phyloP scores from a whole-genome alignment of 2,113 vertebrate species.

The Manacus vitellinus region DNA sequence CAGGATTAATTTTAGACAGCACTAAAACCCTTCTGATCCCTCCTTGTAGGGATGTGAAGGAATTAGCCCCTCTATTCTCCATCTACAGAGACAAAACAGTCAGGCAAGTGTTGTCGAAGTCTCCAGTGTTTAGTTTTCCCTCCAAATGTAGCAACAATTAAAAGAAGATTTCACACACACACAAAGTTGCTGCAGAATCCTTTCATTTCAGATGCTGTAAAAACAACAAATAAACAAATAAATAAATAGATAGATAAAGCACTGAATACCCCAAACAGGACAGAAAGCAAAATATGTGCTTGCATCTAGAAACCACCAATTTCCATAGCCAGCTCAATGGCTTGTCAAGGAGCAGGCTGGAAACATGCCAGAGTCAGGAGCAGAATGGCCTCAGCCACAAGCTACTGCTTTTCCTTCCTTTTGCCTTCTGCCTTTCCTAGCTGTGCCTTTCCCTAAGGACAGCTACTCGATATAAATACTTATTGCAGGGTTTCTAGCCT shows the following conservation, averaged over 20 bases:
- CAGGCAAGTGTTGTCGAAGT: background rate
- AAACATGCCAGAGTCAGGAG: background rate
- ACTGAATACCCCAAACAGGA: rapidly evolving
- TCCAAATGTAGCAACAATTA: background rate
- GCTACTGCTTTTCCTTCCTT: background rate
- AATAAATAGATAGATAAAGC: background rate
- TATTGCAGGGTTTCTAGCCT: background rate
- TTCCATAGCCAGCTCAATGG: background rate
- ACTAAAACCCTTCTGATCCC: background rate
- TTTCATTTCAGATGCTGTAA: background rate
- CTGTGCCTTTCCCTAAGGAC: background rate
- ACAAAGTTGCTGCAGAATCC: background rate
- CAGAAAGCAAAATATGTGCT: background rate
- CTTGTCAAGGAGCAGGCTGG: background rate
- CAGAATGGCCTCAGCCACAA: background rate
- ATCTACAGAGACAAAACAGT: background rate
- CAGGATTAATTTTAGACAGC: rapidly evolving
- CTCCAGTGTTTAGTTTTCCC: background rate
- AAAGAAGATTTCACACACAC: background rate
- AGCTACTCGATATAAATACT: background rate
- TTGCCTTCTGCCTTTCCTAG: background rate
- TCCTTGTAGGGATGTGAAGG: background rate
- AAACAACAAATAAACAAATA: background rate
- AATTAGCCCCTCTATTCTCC: background rate
- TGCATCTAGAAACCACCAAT: background rate